phyloP scores from a whole-genome alignment of 2,888 invertebrate genomes.

The Cistogaster globosa region DNA sequence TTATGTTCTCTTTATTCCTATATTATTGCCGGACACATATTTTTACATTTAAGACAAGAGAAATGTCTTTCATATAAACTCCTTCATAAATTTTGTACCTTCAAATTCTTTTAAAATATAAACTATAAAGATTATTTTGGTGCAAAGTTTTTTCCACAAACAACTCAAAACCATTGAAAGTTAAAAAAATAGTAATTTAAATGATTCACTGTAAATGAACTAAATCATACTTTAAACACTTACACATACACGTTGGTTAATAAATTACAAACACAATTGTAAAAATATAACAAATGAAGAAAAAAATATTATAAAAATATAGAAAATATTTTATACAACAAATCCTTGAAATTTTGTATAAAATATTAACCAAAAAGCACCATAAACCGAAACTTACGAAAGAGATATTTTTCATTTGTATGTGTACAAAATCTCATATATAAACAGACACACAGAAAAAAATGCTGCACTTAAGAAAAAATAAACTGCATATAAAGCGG shows the following conservation, averaged over 20 bases:
- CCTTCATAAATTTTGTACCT: too few relatives aligned
- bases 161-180: neutral
- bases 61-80: too few relatives aligned
- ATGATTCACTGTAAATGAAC: slow-evolving; percentile 36
- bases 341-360: slow-evolving; percentile 66
- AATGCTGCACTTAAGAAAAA: slow-evolving; percentile 28
- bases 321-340: slow-evolving; percentile 46
- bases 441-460: slow-evolving; percentile 1
- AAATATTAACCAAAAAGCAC: slow-evolving; percentile 60
- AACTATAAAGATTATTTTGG: too few relatives aligned
- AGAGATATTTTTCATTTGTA: slow-evolving; percentile 29
- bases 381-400: slow-evolving; percentile 48
- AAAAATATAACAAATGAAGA: neutral
- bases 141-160: neutral
- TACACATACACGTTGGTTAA: slow-evolving; percentile 19
- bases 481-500: slow-evolving; percentile 52
- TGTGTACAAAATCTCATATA: neutral
- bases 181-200: neutral
- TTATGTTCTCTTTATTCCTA: too few relatives aligned
- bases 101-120: too few relatives aligned
- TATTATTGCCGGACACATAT: too few relatives aligned
- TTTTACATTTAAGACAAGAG: too few relatives aligned
- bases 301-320: slow-evolving; percentile 38
- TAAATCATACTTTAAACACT: slow-evolving; percentile 33
- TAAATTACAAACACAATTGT: slow-evolving; percentile 38